A percentile compares a stretch with the other conserved stretches of the same genome.
Evolutionary conservation across 2,113 vertebrate genomes (phyloP).

Genomic region (Chaetops frenatus): DNA sequence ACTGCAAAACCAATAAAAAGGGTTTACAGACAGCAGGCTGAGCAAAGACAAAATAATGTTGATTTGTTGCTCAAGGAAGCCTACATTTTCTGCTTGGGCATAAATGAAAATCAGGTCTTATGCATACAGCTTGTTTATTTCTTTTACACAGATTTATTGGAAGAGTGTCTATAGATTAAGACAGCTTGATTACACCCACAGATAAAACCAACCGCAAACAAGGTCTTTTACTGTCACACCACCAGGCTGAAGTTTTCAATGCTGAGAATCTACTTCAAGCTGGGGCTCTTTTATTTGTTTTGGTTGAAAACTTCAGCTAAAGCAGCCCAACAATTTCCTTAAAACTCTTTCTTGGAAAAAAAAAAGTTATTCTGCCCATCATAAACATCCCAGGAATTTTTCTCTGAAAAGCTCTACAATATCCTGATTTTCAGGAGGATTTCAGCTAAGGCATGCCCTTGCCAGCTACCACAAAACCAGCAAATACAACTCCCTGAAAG

Average conservation of each 20-base stretch:
- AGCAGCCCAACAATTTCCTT: slow-evolving; percentile 1
- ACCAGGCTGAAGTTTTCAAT: neutral
- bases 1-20: neutral
- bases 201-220: neutral
- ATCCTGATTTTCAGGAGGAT: neutral
- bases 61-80: neutral
- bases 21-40: neutral
- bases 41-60: neutral
- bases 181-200: neutral
- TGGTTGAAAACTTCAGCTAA: slow-evolving; percentile 14
- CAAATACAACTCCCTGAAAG: neutral
- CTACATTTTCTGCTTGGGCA: too few species aligned
- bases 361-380: neutral
- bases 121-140: neutral
- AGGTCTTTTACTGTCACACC: neutral
- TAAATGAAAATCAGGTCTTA: too few species aligned
- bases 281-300: slow-evolving; percentile 1
- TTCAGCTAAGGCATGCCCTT: neutral
- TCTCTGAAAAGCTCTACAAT: neutral
- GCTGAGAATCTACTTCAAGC: neutral
- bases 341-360: neutral
- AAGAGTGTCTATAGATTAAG: neutral
- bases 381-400: neutral
- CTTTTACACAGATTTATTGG: neutral
- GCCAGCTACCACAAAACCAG: neutral